Conservation (phyloP, 2,888 invertebrate species). For the Tenthredo mesomela region DNA sequence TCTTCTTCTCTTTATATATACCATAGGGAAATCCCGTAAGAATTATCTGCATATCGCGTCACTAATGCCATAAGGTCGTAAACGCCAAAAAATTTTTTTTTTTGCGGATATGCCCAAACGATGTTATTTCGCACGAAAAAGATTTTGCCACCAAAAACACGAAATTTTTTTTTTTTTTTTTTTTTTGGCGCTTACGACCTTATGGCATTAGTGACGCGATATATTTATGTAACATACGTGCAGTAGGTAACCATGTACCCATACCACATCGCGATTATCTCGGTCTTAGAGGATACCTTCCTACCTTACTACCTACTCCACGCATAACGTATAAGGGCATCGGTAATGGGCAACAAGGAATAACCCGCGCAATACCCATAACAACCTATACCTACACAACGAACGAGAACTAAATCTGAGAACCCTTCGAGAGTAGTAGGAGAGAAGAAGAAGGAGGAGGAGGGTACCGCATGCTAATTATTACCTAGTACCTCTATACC, state of each 20-base stretch:
- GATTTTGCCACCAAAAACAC: too few relatives aligned
- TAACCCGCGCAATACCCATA: background rate
- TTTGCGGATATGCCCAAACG: too few relatives aligned
- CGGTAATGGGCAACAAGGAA: slow-evolving; percentile 35
- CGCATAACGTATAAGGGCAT: slow-evolving; percentile 46
- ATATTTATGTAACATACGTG: background rate
- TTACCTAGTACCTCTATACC: background rate
- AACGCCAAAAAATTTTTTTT: too few relatives aligned
- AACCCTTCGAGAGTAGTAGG: background rate
- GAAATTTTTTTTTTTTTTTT: too few relatives aligned
- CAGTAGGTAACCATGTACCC: background rate
- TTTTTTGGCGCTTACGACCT: too few relatives aligned
- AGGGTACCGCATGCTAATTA: slow-evolving; percentile 33
- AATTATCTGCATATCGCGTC: background rate
- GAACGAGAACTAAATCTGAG: background rate
- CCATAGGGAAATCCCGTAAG: background rate
- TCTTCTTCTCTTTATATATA: background rate
- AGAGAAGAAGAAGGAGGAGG: too few relatives aligned
- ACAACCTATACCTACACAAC: background rate
- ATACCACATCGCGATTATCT: background rate
- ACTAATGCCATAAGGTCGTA: too few relatives aligned
- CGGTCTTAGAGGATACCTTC: background rate
- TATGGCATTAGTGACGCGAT: too few relatives aligned
- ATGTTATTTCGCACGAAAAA: too few relatives aligned
- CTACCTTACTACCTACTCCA: background rate